These are phyloP conservation scores for Dinothrombium tinctorium DNA, from an alignment of 1,140 invertebrate species.

Conservation along the genomic window DNA sequence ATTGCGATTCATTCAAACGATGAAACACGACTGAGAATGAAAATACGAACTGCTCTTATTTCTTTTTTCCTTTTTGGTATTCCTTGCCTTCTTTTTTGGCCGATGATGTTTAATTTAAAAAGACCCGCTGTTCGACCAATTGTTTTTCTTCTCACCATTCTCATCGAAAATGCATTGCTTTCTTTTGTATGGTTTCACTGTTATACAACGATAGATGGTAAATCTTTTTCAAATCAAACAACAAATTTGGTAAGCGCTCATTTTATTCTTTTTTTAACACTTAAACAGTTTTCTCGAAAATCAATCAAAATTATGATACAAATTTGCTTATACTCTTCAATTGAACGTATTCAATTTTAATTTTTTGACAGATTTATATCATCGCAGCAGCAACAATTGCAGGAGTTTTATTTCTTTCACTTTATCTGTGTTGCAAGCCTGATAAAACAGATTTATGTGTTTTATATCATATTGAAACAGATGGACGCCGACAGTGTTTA, in stretches of 20 bases:
- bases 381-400: conserved; percentile 5
- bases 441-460: conserved; percentile 16
- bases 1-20: conserved; percentile 11
- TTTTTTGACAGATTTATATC: no score
- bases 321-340: conserved; percentile 1
- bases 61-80: conserved; percentile 16
- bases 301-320: background rate
- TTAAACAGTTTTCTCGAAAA: conserved; percentile 8
- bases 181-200: conserved; percentile 12
- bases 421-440: conserved; percentile 17
- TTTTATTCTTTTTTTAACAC: no score
- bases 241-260: no score
- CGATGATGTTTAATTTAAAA: conserved; percentile 18
- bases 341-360: no score
- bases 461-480: conserved; percentile 14
- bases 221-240: no score
- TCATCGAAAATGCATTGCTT: conserved; percentile 14
- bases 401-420: conserved; percentile 13
- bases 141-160: conserved; percentile 13
- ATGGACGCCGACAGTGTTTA: background rate
- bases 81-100: conserved; percentile 18
- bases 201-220: no score
- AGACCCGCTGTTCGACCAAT: conserved; percentile 12
- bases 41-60: conserved; percentile 6
- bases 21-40: background rate